Conservation (phyloP, 53 echinoderm and acorn worm genomes). For the Zoroaster sp. region DNA sequence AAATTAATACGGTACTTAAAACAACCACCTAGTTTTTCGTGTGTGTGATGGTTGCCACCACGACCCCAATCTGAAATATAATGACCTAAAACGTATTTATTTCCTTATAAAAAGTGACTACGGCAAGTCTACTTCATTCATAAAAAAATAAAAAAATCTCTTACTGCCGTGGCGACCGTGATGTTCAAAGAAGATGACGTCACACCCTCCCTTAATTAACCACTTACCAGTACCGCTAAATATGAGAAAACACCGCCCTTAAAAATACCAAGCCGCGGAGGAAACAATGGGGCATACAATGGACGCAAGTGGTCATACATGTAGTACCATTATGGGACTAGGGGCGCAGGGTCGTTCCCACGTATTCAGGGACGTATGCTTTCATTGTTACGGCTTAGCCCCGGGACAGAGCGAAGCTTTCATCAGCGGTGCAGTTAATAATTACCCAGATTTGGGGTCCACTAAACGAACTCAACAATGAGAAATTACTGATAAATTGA, state of each 20-base stretch:
- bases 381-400: not conserved
- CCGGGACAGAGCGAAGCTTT: not conserved
- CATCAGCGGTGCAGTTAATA: conserved; percentile 5
- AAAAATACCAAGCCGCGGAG: not conserved
- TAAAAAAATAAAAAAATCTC: not conserved
- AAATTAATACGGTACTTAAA: too few species aligned
- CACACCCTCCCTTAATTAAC: not conserved
- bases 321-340: conserved; percentile 29
- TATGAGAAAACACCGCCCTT: not conserved
- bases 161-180: not conserved
- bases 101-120: too few species aligned
- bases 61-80: too few species aligned
- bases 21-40: too few species aligned
- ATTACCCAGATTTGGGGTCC: conserved; percentile 17
- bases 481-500: conserved; percentile 10
- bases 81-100: too few species aligned
- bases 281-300: not conserved
- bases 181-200: not conserved
- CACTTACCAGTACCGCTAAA: not conserved
- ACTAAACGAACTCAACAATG: not conserved
- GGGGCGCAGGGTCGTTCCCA: conserved; percentile 8
- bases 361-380: not conserved
- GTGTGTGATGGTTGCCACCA: too few species aligned
- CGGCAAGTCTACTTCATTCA: not conserved
- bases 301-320: not conserved